Percentiles rank a stretch among this genome's conserved stretches.
Evolutionary conservation across 2,113 vertebrate genomes (phyloP).

Genomic region (Podarcis muralis): DNA sequence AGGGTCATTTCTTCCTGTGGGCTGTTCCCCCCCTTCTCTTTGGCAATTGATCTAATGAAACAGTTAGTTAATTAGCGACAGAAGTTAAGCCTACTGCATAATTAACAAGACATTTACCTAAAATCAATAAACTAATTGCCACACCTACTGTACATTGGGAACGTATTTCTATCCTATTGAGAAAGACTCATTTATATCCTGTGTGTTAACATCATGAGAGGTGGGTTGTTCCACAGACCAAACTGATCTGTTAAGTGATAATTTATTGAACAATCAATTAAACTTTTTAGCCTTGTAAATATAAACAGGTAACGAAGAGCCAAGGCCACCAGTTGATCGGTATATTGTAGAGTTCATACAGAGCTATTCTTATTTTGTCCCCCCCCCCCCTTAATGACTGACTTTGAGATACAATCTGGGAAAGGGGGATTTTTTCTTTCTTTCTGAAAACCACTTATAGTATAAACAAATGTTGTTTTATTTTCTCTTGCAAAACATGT

Average conservation of each 20-base stretch:
- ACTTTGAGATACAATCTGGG: background rate
- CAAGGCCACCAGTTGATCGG: slow-evolving; percentile 54
- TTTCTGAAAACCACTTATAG: background rate
- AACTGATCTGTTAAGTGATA: slow-evolving; percentile 82
- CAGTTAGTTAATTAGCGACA: slow-evolving; percentile 84
- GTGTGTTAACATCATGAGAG: slow-evolving; percentile 78
- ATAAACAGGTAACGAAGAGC: slow-evolving; percentile 69
- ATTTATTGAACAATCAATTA: slow-evolving; percentile 84
- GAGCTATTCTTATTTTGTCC: background rate
- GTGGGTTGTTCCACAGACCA: slow-evolving; percentile 77
- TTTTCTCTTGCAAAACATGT: no score
- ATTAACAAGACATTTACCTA: slow-evolving; percentile 86
- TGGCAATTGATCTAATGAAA: slow-evolving; percentile 79
- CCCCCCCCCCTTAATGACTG: background rate
- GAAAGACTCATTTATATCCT: slow-evolving; percentile 79
- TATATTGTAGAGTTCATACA: slow-evolving; percentile 62
- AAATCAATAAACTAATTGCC: slow-evolving; percentile 89
- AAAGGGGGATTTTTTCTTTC: slow-evolving; percentile 6
- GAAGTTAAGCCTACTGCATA: slow-evolving; percentile 83
- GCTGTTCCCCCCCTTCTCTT: slow-evolving; percentile 49
- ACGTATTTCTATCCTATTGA: slow-evolving; percentile 77
- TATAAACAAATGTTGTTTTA: background rate
- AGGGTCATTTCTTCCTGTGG: slow-evolving; percentile 66
- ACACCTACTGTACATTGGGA: slow-evolving; percentile 77
- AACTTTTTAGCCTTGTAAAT: slow-evolving; percentile 72